phyloP scores from a whole-genome alignment of 2,797 vertebrate genomes.

The Onychomys arenicola region DNA sequence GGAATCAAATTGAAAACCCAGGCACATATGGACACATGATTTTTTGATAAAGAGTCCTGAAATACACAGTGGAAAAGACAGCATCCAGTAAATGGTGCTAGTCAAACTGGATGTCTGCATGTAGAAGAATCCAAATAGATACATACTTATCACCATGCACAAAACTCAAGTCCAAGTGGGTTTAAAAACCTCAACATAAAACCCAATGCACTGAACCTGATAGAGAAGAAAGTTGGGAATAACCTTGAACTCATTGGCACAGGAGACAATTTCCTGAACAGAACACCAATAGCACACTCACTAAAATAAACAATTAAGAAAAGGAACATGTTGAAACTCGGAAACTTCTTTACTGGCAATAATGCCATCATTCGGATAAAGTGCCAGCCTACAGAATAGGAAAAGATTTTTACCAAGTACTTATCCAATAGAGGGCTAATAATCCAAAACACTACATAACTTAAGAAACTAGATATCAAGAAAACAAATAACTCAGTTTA shows the following conservation, averaged over 20 bases:
- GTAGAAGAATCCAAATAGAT: not conserved
- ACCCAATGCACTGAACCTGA: not conserved
- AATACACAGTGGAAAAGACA: not conserved
- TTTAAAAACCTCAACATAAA: not conserved
- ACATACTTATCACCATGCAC: not conserved
- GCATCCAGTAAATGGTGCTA: not conserved
- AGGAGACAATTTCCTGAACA: not conserved
- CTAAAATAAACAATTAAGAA: not conserved
- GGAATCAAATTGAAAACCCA: not conserved
- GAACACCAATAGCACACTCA: not conserved
- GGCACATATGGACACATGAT: not conserved
- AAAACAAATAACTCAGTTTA: not conserved
- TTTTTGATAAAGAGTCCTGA: not conserved
- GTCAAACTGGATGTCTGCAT: not conserved
- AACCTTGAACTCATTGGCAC: not conserved
- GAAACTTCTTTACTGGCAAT: not conserved
- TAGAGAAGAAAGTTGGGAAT: not conserved
- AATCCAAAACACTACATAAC: not conserved
- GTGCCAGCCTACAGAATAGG: not conserved
- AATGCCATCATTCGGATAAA: not conserved
- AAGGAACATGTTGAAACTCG: not conserved
- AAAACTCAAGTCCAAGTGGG: not conserved
- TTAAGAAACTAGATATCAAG: not conserved
- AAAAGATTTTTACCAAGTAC: not conserved
- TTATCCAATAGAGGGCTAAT: not conserved